Evolutionary conservation across 2,797 vertebrate genomes (phyloP), one percentile per base, ranked within the genome.

Genomic region (Perodicticus potto): DNA sequence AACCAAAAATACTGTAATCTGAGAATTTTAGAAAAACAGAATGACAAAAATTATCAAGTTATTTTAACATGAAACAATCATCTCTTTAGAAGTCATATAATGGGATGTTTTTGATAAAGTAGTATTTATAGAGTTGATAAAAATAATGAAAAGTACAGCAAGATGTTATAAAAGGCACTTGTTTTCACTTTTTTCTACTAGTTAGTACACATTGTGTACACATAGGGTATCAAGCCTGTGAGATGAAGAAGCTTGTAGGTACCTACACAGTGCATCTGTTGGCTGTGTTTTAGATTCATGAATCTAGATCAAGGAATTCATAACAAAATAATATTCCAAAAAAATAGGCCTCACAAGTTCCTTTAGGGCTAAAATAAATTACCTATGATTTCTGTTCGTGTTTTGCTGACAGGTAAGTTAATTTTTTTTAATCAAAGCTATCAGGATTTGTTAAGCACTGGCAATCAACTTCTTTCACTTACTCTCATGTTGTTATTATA

Each of bases 21-120:
- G 65, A 86, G 74, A 92, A 70, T 87, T 94, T 76, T 27, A 89
- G 43, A 86, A 9, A 80, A 49, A 55, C 76, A 96, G 10, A 92
- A 72, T 90, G 55, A 29, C 25, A 83, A 74, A 87, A 85, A 59
- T 53, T 59, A 65, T 7, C 29, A 83, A 63, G 27, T 73, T 16
- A 73, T 43, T 73, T 81, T 81, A 29, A 61, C 25, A 61, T 81
- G n/a, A 61, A 12, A 59, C 25, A 61, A 40, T 80, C 37, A 27
- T 49, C 27, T 78, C 59, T 72, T 67, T 85, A 65, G 55, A 89
- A 87, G 22, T 53, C 1, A 10, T 63, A 1, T 49, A 40, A 27
- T 83, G 22, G 25, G 61, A 40, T 86, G 45, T 70, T 65, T 93
- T 65, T 43, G 32, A 53, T 67, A 59, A 73, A 20, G 16, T 88